Percentiles rank a stretch among this genome's conserved stretches.
Evolutionary conservation across 2,113 vertebrate species (phyloP).

Genomic region (Galeopterus variegatus): DNA sequence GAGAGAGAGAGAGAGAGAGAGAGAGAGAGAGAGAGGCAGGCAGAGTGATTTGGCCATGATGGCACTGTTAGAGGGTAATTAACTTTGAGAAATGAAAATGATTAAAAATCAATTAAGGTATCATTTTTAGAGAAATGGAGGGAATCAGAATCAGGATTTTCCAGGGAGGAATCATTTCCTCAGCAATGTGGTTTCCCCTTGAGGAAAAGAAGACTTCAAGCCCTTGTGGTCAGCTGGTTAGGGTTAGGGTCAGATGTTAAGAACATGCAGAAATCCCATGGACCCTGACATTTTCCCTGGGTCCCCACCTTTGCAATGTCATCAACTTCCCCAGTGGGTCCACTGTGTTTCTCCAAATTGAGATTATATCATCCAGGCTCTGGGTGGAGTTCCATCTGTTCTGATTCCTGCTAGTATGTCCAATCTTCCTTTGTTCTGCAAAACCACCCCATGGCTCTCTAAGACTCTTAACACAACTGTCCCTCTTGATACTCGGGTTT

Average conservation of each 20-base stretch:
- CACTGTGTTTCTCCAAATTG: neutral
- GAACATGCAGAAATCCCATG: neutral
- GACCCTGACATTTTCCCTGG: neutral
- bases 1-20: no score
- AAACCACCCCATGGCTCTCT: neutral
- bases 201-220: neutral
- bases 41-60: neutral
- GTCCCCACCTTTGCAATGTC: neutral
- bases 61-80: slow-evolving; percentile 65
- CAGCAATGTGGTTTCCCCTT: neutral
- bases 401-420: neutral
- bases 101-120: slow-evolving; percentile 73
- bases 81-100: slow-evolving; percentile 78
- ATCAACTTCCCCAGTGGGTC: neutral
- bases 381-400: neutral
- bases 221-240: neutral
- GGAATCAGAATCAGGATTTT: neutral
- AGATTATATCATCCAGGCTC: neutral
- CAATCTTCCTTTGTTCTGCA: neutral
- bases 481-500: neutral
- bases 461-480: neutral
- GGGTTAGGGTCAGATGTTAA: no score
- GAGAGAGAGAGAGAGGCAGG: no score
- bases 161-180: neutral
- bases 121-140: slow-evolving; percentile 62